These are phyloP conservation scores for Melitaea athalia DNA, from an alignment of 2,888 invertebrate species.

Conservation along the genomic window DNA sequence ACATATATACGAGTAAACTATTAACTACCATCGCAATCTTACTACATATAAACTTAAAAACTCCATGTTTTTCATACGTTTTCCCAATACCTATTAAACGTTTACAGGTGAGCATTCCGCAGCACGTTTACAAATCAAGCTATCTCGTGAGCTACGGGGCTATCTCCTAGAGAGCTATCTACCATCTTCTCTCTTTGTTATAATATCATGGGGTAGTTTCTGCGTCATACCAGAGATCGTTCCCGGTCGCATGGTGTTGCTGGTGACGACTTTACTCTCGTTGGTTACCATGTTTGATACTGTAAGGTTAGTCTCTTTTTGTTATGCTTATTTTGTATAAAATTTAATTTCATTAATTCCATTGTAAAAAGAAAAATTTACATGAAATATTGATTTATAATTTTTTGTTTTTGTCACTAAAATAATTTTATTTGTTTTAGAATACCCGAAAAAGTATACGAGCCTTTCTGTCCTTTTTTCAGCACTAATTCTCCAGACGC, in stretches of 20 bases:
- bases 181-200: constrained; percentile 84
- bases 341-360: background rate
- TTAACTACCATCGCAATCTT: background rate
- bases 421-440: no score
- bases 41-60: no score
- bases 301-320: constrained; percentile 71
- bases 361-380: background rate
- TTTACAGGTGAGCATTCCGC: constrained; percentile 82
- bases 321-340: background rate
- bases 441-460: background rate
- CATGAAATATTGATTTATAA: no score
- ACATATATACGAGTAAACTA: no score
- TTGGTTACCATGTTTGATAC: constrained; percentile 86
- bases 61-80: background rate
- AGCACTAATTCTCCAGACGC: constrained; percentile 85
- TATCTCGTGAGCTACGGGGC: constrained; percentile 83
- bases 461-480: constrained; percentile 31
- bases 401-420: no score
- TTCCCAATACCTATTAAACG: background rate
- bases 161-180: constrained; percentile 85
- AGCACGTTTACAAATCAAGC: constrained; percentile 82
- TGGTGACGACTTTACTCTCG: constrained; percentile 84
- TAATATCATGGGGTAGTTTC: constrained; percentile 86
- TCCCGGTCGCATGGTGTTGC: constrained; percentile 84
- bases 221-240: constrained; percentile 85